These are phyloP conservation scores for Alaudala cheleensis DNA, from an alignment of 2,113 vertebrate genomes.

Conservation along the genomic window DNA sequence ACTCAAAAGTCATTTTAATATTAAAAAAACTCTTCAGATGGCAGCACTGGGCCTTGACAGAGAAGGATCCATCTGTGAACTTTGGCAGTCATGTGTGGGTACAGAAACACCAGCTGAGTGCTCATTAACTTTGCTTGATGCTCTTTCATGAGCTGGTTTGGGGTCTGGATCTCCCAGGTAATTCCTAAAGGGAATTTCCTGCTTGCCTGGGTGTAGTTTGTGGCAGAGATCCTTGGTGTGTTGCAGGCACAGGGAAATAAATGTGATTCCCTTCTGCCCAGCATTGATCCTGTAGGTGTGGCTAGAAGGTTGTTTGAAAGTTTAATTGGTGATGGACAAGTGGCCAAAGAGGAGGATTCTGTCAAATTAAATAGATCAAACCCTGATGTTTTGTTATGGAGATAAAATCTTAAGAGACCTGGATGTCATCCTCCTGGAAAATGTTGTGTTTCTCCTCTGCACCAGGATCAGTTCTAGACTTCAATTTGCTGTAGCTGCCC, in stretches of 20 bases:
- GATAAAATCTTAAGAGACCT: background rate
- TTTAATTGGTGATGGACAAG: background rate
- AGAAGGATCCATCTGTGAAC: background rate
- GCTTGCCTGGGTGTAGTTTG: accelerated
- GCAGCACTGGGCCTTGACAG: background rate
- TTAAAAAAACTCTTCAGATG: background rate
- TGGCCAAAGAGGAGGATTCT: background rate
- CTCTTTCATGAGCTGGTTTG: background rate
- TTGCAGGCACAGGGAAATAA: background rate
- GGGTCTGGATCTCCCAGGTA: background rate
- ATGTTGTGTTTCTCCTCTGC: background rate
- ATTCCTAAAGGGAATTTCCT: background rate
- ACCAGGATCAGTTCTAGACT: background rate
- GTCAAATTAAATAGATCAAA: background rate
- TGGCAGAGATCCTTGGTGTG: background rate
- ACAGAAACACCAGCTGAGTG: background rate
- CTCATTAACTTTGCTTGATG: background rate
- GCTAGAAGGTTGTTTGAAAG: background rate
- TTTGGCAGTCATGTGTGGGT: background rate
- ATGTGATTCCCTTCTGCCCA: background rate
- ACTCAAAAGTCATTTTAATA: background rate
- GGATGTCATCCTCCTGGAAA: background rate
- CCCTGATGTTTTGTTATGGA: background rate
- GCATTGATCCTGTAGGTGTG: accelerated
- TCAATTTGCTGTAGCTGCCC: background rate